Conservation (phyloP, 2,888 invertebrate genomes). For the Machimus rusticus region DNA sequence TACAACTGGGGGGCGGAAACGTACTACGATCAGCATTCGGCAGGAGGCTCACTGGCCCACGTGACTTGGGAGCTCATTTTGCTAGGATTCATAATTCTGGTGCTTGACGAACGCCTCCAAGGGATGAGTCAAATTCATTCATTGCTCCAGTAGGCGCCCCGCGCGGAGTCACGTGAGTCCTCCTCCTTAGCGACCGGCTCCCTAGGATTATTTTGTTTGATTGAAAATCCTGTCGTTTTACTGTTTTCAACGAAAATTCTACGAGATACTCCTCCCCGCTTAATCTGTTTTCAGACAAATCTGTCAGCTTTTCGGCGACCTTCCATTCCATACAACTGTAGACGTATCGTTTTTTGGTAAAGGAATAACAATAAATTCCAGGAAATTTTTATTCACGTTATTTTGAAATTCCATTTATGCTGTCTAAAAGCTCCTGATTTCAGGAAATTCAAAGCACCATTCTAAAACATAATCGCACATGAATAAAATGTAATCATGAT, state of each 20-base stretch:
- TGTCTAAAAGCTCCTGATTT: background rate
- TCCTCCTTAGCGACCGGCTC: background rate
- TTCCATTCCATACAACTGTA: background rate
- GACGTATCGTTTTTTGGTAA: background rate
- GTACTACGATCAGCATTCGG: constrained; percentile 4
- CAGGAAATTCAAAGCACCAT: background rate
- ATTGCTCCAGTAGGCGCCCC: background rate
- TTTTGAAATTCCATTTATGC: background rate
- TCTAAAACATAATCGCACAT: background rate
- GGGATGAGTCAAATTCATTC: background rate
- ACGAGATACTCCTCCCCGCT: background rate
- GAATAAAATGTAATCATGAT: background rate
- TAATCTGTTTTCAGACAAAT: background rate
- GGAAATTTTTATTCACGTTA: background rate
- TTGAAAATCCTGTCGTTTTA: background rate
- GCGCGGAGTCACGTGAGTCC: background rate
- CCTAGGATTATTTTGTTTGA: background rate
- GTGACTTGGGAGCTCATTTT: constrained; percentile 5
- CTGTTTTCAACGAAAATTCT: background rate
- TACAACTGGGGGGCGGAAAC: background rate
- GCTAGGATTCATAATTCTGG: constrained; percentile 12
- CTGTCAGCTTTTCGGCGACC: background rate
- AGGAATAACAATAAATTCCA: background rate
- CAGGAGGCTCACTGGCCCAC: constrained; percentile 14
- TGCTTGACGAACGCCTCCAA: background rate